Percentiles rank a stretch among this genome's conserved stretches.
These are phyloP conservation scores for Chaenodraco wilsoni DNA, from an alignment of 2,797 vertebrate genomes.

Conservation along the genomic window DNA sequence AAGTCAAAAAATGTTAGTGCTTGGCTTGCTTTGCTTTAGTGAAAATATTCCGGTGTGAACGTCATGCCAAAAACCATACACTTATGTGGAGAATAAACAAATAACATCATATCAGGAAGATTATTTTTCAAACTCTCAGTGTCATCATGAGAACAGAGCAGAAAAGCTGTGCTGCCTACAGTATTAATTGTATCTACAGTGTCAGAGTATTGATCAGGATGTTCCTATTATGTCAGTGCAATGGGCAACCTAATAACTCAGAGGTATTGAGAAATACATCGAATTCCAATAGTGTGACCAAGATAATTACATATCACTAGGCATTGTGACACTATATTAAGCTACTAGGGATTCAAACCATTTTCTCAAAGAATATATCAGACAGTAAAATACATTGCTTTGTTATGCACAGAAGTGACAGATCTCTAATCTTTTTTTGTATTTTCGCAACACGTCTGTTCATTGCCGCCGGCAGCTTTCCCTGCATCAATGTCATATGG, in stretches of 20 bases:
- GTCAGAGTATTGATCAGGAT: slow-evolving; percentile 73
- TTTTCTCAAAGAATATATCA: slow-evolving; percentile 9
- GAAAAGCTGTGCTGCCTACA: slow-evolving; percentile 9
- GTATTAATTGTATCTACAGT: slow-evolving; percentile 35
- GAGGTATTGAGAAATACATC: slow-evolving; percentile 71
- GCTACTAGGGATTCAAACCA: slow-evolving; percentile 3
- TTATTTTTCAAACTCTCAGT: background rate
- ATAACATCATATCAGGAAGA: slow-evolving; percentile 4
- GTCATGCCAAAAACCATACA: background rate
- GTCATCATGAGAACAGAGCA: slow-evolving; percentile 11
- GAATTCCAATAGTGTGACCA: slow-evolving; percentile 75
- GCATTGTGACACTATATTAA: slow-evolving; percentile 20
- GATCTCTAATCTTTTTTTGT: slow-evolving; percentile 6
- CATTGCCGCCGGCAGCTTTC: slow-evolving; percentile 62
- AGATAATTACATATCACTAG: slow-evolving; percentile 43
- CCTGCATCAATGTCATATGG: slow-evolving; percentile 67
- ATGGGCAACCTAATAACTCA: slow-evolving; percentile 76
- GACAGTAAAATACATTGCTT: slow-evolving; percentile 19
- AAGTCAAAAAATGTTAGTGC: slow-evolving; percentile 3
- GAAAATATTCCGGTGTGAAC: background rate
- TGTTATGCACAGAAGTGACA: background rate
- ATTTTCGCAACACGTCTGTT: slow-evolving; percentile 28
- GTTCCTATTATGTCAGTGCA: slow-evolving; percentile 77
- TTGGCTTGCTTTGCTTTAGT: background rate
- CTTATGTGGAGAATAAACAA: background rate